Base-by-base conservation (phyloP, 2,113 vertebrate genomes). In the Petrocephalus zakoni region DNA sequence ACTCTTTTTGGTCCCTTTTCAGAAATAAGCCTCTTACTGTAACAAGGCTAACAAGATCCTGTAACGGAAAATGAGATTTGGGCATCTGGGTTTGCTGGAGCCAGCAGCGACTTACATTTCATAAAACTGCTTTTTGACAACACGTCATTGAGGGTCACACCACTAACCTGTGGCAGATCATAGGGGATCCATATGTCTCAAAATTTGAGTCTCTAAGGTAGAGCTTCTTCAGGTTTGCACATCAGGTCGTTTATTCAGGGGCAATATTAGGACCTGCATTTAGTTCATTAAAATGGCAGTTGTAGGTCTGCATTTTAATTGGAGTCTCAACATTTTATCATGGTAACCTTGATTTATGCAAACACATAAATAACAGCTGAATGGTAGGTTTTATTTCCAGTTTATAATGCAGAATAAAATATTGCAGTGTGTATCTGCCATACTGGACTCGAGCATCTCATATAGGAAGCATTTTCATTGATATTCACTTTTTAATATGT, bases 51-150 rank as follows among this genome's bases (percentile, higher is more conserved):
- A 92, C 88, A 88, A 87, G 91, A 88, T 52, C 56, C 61, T 89
- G 91, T 92, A 89, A 51, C 25, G 72, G 68, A 56, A 89, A 75
- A 91, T 89, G 53, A 90, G 61, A 92, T 91, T 89, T 89, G 83
- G 61, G n/a, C 52, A 83, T 52, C 55, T 2, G 42, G 72, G 47
- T 83, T 87, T 88, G 81, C 78, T 88, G 61, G 68, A 90, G 88
- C 91, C 56, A 88, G 61, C 55, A 87, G 53, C 88, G 29, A 88
- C 37, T 51, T 83, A 47, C 52, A 61, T 89, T 92, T 89, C 52
- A 55, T 88, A 61, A 82, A n/a, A 83, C 81, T 8, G 21, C 37
- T 46, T 83, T 46, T 21, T 83, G 19, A 83, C 46, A n/a, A 47
- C 21, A 47, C 8, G 42, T 42, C 34, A 19, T 34, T 42, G 15